Evolutionary conservation across 1,140 invertebrate genomes (phyloP).

Genomic region (Tribolium madens): DNA sequence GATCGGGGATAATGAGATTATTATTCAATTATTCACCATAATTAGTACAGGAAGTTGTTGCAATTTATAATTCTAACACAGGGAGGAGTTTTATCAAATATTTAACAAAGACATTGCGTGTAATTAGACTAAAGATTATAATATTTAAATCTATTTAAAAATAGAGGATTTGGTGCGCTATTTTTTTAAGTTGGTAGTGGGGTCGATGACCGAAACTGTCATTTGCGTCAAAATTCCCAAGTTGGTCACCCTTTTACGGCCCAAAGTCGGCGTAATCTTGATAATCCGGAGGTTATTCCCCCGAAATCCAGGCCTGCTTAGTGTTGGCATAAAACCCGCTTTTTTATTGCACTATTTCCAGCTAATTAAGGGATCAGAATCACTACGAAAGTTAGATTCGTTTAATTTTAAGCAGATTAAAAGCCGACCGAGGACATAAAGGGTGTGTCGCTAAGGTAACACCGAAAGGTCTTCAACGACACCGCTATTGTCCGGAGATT

Average conservation of each 20-base stretch:
- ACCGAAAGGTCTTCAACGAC: constrained; percentile 40
- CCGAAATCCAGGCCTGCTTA: not conserved
- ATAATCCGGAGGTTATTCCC: not conserved
- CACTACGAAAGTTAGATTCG: constrained; percentile 19
- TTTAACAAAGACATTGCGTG: not conserved
- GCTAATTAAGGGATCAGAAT: constrained; percentile 19
- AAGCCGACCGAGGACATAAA: constrained; percentile 16
- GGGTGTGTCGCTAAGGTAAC: constrained; percentile 46
- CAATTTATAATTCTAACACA: constrained; percentile 27
- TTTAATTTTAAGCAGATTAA: constrained; percentile 31
- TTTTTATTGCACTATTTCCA: not conserved
- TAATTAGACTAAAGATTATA: not conserved
- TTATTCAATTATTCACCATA: constrained; percentile 24
- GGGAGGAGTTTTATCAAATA: not conserved
- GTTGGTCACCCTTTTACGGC: not conserved
- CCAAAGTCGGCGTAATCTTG: too few species aligned
- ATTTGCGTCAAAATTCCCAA: too few species aligned
- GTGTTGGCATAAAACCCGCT: not conserved
- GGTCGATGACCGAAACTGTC: too few species aligned
- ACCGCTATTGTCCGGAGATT: constrained; percentile 49
- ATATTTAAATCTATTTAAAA: too few species aligned
- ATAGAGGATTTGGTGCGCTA: not conserved
- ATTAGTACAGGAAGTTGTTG: constrained; percentile 7
- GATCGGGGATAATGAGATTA: constrained; percentile 26
- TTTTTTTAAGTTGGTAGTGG: too few species aligned